A percentile compares a stretch with the other conserved stretches of the same genome.
These are phyloP conservation scores for Chelonia mydas DNA, from an alignment of 2,797 vertebrate species.

Conservation along the genomic window DNA sequence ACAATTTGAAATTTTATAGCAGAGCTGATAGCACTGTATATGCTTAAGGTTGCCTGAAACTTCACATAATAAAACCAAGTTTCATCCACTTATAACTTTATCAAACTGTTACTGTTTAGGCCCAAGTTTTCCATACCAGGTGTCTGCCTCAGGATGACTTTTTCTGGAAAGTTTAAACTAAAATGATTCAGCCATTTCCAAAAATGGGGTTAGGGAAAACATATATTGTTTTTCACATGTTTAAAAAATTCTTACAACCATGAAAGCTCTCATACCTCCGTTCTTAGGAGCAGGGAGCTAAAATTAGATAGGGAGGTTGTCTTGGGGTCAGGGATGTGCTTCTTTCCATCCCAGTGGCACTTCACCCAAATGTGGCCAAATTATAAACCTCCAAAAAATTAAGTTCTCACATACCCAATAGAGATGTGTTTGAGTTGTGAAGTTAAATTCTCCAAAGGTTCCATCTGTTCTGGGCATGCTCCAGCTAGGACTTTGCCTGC, in stretches of 20 bases:
- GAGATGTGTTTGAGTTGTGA: neutral
- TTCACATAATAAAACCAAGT: neutral
- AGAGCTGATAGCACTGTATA: neutral
- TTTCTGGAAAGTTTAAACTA: neutral
- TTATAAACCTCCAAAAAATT: accelerated
- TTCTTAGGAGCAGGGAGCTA: neutral
- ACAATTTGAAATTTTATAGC: neutral
- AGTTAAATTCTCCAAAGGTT: neutral
- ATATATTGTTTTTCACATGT: neutral
- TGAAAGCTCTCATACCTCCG: neutral
- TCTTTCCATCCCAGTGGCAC: neutral
- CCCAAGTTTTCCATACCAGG: neutral
- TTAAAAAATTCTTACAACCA: neutral
- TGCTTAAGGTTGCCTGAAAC: neutral
- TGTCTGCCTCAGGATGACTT: neutral
- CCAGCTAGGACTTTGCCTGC: neutral
- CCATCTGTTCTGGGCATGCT: neutral
- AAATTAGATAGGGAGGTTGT: neutral
- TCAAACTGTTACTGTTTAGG: neutral
- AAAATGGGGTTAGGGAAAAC: neutral
- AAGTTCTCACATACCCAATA: accelerated
- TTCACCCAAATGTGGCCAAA: accelerated
- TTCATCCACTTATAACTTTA: neutral
- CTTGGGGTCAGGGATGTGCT: neutral
- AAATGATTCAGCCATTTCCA: neutral